Evolutionary conservation across 2,113 vertebrate genomes (phyloP).

Genomic region (Rhodinocichla rosea): DNA sequence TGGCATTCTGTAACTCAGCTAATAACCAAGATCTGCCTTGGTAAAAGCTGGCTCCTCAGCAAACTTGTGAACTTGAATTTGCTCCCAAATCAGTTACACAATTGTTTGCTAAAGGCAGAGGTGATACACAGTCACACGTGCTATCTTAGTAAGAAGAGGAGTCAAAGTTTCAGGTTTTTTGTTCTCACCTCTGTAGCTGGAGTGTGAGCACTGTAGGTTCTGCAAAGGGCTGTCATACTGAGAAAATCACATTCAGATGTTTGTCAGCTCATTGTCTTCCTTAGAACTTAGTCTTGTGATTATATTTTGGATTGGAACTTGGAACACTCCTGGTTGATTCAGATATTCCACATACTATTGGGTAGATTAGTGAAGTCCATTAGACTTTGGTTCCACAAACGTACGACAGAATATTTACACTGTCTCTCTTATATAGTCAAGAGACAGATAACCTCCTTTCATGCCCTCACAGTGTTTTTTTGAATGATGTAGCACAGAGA

Average conservation of each 20-base stretch:
- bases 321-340: neutral
- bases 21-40: neutral
- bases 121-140: neutral
- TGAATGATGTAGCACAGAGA: neutral
- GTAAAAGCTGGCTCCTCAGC: neutral
- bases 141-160: neutral
- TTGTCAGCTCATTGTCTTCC: neutral
- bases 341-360: neutral
- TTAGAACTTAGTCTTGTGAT: neutral
- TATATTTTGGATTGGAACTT: neutral
- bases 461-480: neutral
- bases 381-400: neutral
- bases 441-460: neutral
- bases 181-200: neutral
- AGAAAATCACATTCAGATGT: neutral
- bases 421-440: neutral
- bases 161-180: neutral
- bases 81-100: neutral
- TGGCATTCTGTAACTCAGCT: neutral
- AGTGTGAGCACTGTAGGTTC: neutral
- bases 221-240: neutral
- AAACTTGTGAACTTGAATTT: neutral
- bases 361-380: neutral
- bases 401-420: neutral
- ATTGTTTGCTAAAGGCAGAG: neutral